Percentiles rank a stretch among this genome's conserved stretches.
Evolutionary conservation across 2,888 invertebrate genomes (phyloP).

Genomic region (Panopea generosa): DNA sequence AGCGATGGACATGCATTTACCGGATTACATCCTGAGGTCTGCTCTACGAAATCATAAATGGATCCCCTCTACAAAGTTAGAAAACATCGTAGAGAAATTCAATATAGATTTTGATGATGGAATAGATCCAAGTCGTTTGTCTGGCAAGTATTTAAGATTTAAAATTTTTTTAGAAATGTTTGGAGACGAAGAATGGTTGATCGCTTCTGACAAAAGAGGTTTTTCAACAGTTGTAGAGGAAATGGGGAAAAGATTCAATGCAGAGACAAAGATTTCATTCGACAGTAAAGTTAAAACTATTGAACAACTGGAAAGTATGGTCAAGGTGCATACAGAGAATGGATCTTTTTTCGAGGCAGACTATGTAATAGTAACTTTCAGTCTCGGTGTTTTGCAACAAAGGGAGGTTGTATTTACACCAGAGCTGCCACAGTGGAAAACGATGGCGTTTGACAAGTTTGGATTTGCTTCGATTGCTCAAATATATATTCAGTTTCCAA

Average conservation of each 20-base stretch:
- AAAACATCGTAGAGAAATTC: constrained; percentile 38
- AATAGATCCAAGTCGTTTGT: constrained; percentile 19
- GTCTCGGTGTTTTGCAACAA: constrained; percentile 61
- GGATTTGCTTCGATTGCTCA: constrained; percentile 27
- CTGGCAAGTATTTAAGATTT: constrained; percentile 25
- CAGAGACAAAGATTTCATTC: constrained; percentile 24
- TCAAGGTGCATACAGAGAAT: constrained; percentile 35
- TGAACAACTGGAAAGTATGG: constrained; percentile 19
- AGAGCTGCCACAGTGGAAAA: constrained; percentile 46
- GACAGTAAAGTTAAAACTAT: constrained; percentile 42
- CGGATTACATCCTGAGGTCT: constrained; percentile 30
- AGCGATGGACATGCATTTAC: not conserved
- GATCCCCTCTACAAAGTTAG: constrained; percentile 25
- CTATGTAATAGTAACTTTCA: constrained; percentile 58
- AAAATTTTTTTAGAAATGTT: constrained; percentile 29
- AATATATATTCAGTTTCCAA: constrained; percentile 49
- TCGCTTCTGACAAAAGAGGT: constrained; percentile 33
- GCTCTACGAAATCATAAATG: constrained; percentile 31
- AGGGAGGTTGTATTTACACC: constrained; percentile 46
- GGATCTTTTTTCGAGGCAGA: constrained; percentile 35
- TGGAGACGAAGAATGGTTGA: constrained; percentile 17
- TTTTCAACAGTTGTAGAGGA: constrained; percentile 25
- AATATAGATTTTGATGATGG: constrained; percentile 32
- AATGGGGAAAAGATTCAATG: constrained; percentile 4
- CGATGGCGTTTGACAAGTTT: constrained; percentile 40